These are phyloP conservation scores for Drosophila testacea DNA, from an alignment of 2,888 invertebrate species.

Conservation along the genomic window DNA sequence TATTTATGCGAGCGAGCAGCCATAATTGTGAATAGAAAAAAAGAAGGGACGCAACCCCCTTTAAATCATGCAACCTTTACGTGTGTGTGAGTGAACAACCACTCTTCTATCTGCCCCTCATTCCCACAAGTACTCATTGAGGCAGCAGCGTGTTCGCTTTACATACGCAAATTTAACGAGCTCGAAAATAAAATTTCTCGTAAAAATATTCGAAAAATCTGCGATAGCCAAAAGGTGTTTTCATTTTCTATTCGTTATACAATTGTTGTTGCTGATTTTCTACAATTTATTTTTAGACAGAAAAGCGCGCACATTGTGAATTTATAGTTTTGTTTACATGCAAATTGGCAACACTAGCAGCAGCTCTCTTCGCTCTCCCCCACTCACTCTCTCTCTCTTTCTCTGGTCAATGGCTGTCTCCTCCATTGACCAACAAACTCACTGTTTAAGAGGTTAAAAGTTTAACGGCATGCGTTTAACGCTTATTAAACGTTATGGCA, in stretches of 20 bases:
- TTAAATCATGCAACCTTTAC: constrained; percentile 55
- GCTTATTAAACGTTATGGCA: constrained; percentile 51
- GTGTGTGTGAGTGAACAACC: constrained; percentile 37
- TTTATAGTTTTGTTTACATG: constrained; percentile 78
- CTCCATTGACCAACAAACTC: background rate
- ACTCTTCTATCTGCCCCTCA: background rate
- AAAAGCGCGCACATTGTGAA: constrained; percentile 61
- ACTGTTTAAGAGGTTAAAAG: constrained; percentile 59
- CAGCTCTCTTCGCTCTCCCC: background rate
- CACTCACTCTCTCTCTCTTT: constrained; percentile 23
- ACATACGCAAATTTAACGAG: constrained; percentile 53
- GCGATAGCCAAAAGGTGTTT: constrained; percentile 63
- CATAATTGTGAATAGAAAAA: constrained; percentile 40
- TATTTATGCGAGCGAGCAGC: constrained; percentile 59
- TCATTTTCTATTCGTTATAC: constrained; percentile 51
- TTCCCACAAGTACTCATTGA: background rate
- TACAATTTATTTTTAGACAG: constrained; percentile 61
- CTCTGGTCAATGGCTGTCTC: constrained; percentile 54
- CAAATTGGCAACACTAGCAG: constrained; percentile 58
- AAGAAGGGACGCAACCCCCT: constrained; percentile 42
- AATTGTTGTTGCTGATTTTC: constrained; percentile 31
- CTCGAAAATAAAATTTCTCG: constrained; percentile 56
- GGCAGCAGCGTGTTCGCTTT: constrained; percentile 9
- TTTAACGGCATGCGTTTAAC: constrained; percentile 41
- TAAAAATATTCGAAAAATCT: constrained; percentile 62